These are phyloP conservation scores for Amorpha juglandis DNA, from an alignment of 2,888 invertebrate genomes.

Conservation along the genomic window DNA sequence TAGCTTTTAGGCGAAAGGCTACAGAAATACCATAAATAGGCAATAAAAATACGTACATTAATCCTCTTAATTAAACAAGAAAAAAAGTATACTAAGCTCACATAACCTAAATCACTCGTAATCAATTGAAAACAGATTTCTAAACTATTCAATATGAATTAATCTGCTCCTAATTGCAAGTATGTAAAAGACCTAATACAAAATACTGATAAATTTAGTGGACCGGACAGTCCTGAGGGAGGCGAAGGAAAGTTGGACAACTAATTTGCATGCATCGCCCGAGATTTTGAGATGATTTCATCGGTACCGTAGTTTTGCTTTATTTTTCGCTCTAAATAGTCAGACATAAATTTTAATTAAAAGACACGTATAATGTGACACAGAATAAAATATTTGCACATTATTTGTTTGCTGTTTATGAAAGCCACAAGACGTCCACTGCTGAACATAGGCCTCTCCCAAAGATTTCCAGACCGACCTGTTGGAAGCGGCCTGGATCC, in stretches of 20 bases:
- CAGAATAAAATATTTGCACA: neutral
- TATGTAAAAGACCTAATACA: conserved; percentile 39
- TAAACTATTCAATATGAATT: neutral
- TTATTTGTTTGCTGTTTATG: too few species aligned
- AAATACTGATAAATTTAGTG: conserved; percentile 46
- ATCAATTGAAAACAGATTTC: neutral
- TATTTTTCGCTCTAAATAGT: conserved; percentile 19
- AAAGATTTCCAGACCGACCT: too few species aligned
- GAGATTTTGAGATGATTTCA: conserved; percentile 45
- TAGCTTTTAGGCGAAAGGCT: too few species aligned
- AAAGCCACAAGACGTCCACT: too few species aligned
- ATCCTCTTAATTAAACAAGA: too few species aligned
- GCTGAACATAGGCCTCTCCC: too few species aligned
- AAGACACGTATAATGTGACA: neutral
- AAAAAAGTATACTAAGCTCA: too few species aligned
- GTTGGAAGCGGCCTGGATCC: too few species aligned
- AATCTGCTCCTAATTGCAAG: neutral
- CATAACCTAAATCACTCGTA: neutral
- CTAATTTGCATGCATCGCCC: conserved; percentile 57
- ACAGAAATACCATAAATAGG: too few species aligned
- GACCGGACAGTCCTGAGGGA: conserved; percentile 35
- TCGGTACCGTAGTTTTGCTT: conserved; percentile 35
- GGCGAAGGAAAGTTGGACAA: conserved; percentile 42
- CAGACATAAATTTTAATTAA: conserved; percentile 20
- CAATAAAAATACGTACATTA: too few species aligned